Conservation (phyloP, 2,797 vertebrate genomes). For the Prunella strophiata region DNA sequence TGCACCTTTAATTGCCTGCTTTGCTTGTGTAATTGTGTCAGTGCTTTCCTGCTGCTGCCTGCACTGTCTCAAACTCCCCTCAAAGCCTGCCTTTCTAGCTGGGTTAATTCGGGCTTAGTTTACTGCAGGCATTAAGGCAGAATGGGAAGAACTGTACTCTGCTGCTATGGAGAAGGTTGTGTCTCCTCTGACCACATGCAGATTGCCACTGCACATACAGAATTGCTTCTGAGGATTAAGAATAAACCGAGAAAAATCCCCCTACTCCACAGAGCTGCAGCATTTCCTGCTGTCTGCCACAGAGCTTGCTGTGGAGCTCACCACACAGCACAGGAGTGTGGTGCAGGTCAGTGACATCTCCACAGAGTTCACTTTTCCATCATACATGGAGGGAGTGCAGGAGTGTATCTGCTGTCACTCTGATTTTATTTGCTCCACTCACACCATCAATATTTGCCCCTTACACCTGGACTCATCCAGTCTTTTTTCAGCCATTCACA, state of each 20-base stretch:
- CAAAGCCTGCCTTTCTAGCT: slow-evolving; percentile 36
- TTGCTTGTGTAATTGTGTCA: slow-evolving; percentile 48
- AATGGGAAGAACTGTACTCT: not conserved
- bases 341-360: not conserved
- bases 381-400: not conserved
- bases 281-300: not conserved
- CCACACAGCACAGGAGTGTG: rapidly evolving
- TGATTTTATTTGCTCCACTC: not conserved
- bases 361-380: slow-evolving; percentile 17
- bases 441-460: not conserved
- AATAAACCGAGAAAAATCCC: not conserved
- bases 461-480: not conserved
- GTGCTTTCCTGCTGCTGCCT: slow-evolving; percentile 42
- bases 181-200: not conserved
- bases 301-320: not conserved
- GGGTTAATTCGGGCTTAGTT: slow-evolving; percentile 9
- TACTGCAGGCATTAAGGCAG: slow-evolving; percentile 22
- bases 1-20: slow-evolving; percentile 49
- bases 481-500: not conserved
- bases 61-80: slow-evolving; percentile 27
- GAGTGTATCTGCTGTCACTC: not conserved
- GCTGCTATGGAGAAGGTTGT: not conserved
- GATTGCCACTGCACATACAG: not conserved
- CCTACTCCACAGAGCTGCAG: not conserved
- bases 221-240: not conserved